Evolutionary conservation across 2,113 vertebrate species (phyloP).

Genomic region (Pelodiscus sinensis): DNA sequence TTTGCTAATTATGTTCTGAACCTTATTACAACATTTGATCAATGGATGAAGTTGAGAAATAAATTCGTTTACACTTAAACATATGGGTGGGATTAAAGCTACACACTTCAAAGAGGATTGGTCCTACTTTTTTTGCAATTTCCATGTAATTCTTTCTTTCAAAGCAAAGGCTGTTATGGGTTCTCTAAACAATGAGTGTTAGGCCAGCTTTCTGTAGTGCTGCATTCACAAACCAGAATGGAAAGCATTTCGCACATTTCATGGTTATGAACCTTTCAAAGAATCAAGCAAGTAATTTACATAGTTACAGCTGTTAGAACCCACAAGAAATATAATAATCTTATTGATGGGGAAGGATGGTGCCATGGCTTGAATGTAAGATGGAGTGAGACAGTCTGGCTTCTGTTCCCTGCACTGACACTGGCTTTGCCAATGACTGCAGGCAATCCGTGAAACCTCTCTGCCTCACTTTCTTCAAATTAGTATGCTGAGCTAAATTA

Average conservation of each 20-base stretch:
- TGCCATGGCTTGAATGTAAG: background rate
- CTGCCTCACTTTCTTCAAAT: background rate
- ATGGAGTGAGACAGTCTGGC: background rate
- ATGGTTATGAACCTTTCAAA: background rate
- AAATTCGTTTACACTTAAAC: background rate
- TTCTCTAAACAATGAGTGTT: background rate
- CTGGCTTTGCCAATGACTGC: background rate
- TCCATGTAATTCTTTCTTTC: rapidly evolving
- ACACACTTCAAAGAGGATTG: background rate
- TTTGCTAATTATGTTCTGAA: background rate
- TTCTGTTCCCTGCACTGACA: background rate
- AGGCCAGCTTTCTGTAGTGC: rapidly evolving
- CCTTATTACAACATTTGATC: background rate
- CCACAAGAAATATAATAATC: background rate
- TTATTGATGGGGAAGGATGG: background rate
- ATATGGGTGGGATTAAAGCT: background rate
- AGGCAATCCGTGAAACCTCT: background rate
- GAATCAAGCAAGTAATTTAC: rapidly evolving
- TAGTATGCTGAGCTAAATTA: rapidly evolving
- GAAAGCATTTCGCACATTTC: rapidly evolving
- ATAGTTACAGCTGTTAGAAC: background rate
- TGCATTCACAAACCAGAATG: background rate
- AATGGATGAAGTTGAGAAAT: background rate
- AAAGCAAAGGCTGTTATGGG: rapidly evolving
- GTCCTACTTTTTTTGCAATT: background rate